Conservation (phyloP, 53 echinoderm and acorn worm species). For the Paelopatides confundens region DNA sequence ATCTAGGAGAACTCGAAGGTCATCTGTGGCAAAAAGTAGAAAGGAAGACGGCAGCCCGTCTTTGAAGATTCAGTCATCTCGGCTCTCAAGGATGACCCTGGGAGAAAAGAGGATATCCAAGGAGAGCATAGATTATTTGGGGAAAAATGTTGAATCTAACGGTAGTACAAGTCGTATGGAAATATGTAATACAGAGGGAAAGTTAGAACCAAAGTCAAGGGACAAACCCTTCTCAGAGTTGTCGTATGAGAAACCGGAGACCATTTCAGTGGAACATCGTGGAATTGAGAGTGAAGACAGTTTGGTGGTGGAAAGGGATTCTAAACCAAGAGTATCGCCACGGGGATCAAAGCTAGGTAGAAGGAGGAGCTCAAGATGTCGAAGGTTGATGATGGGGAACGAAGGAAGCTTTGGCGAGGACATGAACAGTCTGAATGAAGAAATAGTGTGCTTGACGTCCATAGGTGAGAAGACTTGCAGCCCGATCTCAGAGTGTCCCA, state of each 20-base stretch:
- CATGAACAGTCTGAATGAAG: not conserved
- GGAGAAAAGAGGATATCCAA: not conserved
- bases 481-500: not conserved
- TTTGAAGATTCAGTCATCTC: not conserved
- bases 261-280: not conserved
- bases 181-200: too few relatives aligned
- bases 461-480: not conserved
- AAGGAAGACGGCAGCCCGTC: not conserved
- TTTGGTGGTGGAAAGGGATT: too few relatives aligned
- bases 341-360: not conserved
- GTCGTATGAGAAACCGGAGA: not conserved
- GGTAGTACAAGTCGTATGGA: too few relatives aligned
- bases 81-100: not conserved
- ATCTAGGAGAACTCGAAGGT: not conserved
- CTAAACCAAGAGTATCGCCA: not conserved
- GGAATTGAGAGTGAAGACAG: too few relatives aligned
- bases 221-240: not conserved
- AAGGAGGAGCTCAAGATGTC: constrained; percentile 21
- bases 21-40: not conserved
- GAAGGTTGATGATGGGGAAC: not conserved
- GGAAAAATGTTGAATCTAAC: not conserved
- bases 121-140: not conserved
- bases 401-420: not conserved
- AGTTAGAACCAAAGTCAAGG: not conserved
- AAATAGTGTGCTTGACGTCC: not conserved